phyloP scores from a whole-genome alignment of 1,140 invertebrate genomes.

The Monomorium pharaonis region DNA sequence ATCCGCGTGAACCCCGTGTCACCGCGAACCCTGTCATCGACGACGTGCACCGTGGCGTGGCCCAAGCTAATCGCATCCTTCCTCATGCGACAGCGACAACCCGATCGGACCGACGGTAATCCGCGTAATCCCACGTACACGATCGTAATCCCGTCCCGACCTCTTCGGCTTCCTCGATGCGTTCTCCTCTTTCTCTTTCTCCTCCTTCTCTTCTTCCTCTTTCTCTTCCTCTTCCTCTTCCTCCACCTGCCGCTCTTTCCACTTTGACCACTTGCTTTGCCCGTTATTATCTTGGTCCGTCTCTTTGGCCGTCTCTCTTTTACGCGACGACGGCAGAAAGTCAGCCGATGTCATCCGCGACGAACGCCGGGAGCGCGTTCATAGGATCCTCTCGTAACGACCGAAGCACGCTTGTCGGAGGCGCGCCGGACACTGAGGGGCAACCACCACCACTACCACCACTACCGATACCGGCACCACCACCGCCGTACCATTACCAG shows the following conservation, averaged over 20 bases:
- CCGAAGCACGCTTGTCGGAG: constrained; percentile 85
- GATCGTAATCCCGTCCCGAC: constrained; percentile 15
- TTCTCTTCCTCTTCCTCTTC: not conserved
- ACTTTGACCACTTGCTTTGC: constrained; percentile 2
- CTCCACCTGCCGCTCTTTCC: not conserved
- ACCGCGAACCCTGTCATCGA: constrained; percentile 9
- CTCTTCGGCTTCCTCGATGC: not conserved
- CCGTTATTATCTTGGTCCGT: constrained; percentile 1
- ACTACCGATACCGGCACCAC: constrained; percentile 61
- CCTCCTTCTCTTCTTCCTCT: not conserved
- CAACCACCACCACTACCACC: constrained; percentile 79
- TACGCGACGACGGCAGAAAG: constrained; percentile 27
- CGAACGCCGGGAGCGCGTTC: constrained; percentile 61
- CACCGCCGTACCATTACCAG: constrained; percentile 39
- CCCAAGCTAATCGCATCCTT: constrained; percentile 40
- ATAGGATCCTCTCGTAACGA: constrained; percentile 65
- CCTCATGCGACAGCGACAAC: not conserved
- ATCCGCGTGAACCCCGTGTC: not conserved
- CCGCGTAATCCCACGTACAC: constrained; percentile 24
- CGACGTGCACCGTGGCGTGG: not conserved
- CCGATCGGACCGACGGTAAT: not conserved
- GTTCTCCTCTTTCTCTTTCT: not conserved
- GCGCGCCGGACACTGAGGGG: constrained; percentile 85
- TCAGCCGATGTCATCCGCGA: constrained; percentile 65
- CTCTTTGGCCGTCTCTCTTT: constrained; percentile 4